Conservation (phyloP, 2,888 invertebrate species). For the Noctua janthina region DNA sequence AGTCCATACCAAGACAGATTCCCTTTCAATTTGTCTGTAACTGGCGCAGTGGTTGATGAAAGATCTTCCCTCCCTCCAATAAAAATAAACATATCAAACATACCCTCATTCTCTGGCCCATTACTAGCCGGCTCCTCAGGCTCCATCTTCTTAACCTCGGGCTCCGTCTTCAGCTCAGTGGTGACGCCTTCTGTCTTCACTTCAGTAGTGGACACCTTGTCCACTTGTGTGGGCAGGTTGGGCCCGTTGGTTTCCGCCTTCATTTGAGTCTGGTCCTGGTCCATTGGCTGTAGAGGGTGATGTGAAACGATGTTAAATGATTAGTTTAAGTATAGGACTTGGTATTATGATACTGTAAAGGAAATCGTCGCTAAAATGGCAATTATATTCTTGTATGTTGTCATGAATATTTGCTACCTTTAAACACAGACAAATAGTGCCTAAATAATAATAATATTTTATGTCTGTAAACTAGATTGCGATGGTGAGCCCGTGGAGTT, state of each 20-base stretch:
- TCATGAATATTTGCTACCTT: background rate
- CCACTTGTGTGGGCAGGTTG: constrained; percentile 86
- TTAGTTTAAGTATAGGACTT: background rate
- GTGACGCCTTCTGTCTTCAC: constrained; percentile 80
- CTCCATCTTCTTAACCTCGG: constrained; percentile 70
- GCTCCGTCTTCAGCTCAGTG: constrained; percentile 79
- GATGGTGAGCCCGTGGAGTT: background rate
- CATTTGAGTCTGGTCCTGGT: constrained; percentile 77
- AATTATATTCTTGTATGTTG: background rate
- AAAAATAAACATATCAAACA: background rate
- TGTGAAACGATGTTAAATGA: background rate
- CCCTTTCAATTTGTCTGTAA: background rate
- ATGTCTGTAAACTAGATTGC: background rate
- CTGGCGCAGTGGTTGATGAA: background rate
- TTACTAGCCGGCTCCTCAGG: constrained; percentile 66
- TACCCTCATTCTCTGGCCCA: constrained; percentile 60
- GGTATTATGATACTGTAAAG: background rate
- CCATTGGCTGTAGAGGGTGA: constrained; percentile 79
- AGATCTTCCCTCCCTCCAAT: background rate
- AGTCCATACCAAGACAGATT: background rate
- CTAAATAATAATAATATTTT: background rate
- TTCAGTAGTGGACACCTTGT: constrained; percentile 86
- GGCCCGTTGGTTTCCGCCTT: constrained; percentile 83
- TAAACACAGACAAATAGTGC: background rate
- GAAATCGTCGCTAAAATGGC: background rate